Percentiles rank a stretch among this genome's conserved stretches.
Evolutionary conservation across 2,113 vertebrate species (phyloP).

Genomic region (Sinocyclocheilus anophthalmus): DNA sequence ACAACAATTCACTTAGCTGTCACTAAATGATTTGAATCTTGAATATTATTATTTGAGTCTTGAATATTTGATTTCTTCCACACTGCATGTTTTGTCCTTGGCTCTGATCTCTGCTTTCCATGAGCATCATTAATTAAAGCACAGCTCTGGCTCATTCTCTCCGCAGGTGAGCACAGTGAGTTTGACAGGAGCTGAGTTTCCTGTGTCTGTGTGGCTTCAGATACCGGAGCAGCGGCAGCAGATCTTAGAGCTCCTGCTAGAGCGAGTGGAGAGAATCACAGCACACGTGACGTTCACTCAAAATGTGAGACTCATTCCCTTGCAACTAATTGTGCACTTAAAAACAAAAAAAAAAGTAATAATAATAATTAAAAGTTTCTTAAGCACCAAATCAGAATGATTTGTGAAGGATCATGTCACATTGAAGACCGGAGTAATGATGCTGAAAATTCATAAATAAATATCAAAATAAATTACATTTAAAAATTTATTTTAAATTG

Average conservation of each 20-base stretch:
- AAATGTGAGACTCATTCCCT: constrained; percentile 74
- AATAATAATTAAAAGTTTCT: too few relatives aligned
- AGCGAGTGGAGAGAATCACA: constrained; percentile 84
- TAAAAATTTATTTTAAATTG: too few relatives aligned
- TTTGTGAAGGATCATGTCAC: not conserved
- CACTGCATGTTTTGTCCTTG: not conserved
- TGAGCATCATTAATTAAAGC: not conserved
- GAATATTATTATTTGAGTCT: too few relatives aligned
- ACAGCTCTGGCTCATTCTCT: not conserved
- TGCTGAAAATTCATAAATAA: too few relatives aligned
- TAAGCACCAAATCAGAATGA: not conserved
- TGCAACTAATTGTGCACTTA: not conserved
- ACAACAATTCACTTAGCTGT: not conserved
- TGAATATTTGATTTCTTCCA: not conserved
- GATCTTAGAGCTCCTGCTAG: constrained; percentile 79
- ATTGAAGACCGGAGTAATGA: too few relatives aligned
- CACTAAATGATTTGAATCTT: too few relatives aligned
- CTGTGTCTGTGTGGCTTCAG: constrained; percentile 81
- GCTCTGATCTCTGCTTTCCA: not conserved
- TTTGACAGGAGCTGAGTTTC: constrained; percentile 73
- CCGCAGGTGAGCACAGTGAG: constrained; percentile 81
- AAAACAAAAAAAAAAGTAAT: too few relatives aligned
- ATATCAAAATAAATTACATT: too few relatives aligned
- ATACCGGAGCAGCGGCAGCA: constrained; percentile 65
- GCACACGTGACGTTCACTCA: constrained; percentile 80